Conservation (phyloP, 2,113 vertebrate species). For the Ictalurus furcatus region DNA sequence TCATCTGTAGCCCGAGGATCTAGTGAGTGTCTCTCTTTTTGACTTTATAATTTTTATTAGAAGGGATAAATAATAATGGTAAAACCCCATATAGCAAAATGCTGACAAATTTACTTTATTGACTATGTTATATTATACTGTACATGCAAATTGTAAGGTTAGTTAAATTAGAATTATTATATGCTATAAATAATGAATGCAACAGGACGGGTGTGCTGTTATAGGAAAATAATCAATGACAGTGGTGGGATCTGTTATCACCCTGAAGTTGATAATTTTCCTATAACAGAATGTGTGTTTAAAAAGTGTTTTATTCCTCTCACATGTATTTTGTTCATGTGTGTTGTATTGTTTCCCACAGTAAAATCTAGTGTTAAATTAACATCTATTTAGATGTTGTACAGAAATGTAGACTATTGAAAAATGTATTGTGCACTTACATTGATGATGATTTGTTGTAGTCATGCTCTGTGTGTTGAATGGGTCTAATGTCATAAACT, state of each 20-base stretch:
- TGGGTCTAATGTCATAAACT: not conserved
- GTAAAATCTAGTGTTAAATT: not conserved
- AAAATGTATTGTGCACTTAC: not conserved
- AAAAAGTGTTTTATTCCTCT: not conserved
- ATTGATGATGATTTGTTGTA: not conserved
- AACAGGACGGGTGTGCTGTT: not conserved
- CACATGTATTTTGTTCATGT: not conserved
- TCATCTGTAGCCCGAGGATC: slow-evolving; percentile 76
- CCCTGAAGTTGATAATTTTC: not conserved
- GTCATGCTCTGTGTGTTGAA: not conserved
- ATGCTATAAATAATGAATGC: not conserved
- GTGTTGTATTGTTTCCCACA: not conserved
- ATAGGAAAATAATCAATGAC: not conserved
- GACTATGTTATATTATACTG: not conserved
- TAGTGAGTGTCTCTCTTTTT: slow-evolving; percentile 68
- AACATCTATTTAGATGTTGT: not conserved
- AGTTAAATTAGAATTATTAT: not conserved
- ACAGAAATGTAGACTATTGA: not conserved
- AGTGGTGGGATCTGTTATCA: not conserved
- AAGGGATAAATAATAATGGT: not conserved
- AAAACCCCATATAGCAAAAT: not conserved
- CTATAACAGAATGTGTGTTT: not conserved
- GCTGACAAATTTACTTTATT: not conserved
- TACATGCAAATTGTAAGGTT: not conserved
- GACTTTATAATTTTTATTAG: not conserved